Evolutionary conservation across 2,113 vertebrate species (phyloP), one percentile per base, ranked within the genome.

Genomic region (Passer domesticus): DNA sequence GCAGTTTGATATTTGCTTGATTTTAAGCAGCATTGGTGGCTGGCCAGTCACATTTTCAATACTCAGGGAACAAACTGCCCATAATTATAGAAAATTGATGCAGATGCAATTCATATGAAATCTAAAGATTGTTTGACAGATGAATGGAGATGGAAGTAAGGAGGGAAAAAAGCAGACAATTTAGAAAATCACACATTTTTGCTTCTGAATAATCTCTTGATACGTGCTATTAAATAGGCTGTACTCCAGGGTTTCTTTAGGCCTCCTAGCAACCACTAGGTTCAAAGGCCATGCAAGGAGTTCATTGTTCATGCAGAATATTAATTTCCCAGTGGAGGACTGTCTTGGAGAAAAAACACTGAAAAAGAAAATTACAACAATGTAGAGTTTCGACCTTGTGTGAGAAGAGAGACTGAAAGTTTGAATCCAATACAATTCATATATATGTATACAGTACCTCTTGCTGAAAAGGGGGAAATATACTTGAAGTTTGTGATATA

Each of bases 231-330:
- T 97, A 97, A 95, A 67, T 85, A 39, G 41, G 62, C 93, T 97
- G 92, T 97, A 95, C 94, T 96, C 95, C 95, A 77, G 83, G 90
- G 95, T 96, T 94, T 96, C 92, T 97, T 94, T 53, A 93, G 75
- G 95, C 97, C 94, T 97, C 97, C 98, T 97, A 98, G 97, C 98
- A 98, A 97, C 97, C 92, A 64, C 87, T 41, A 43, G 87, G 97
- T 98, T 98, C 97, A 98, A 94, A 97, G 97, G 96, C 95, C 95
- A 89, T 83, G 96, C 93, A 94, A 95, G 94, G 94, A 92, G 92
- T 92, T 94, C 94, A 97, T 97, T 97, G 93, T 97, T 98, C 93
- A 94, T 97, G 87, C 13, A 52, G 96, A 96, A 96, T 96, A 96
- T 97, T 97, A 95, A 97, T 97, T 97, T 97, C 95, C 89, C 92